A percentile compares a stretch with the other conserved stretches of the same genome.
These are phyloP conservation scores for Hydropsyche betteni DNA, from an alignment of 2,888 invertebrate species.

Conservation along the genomic window DNA sequence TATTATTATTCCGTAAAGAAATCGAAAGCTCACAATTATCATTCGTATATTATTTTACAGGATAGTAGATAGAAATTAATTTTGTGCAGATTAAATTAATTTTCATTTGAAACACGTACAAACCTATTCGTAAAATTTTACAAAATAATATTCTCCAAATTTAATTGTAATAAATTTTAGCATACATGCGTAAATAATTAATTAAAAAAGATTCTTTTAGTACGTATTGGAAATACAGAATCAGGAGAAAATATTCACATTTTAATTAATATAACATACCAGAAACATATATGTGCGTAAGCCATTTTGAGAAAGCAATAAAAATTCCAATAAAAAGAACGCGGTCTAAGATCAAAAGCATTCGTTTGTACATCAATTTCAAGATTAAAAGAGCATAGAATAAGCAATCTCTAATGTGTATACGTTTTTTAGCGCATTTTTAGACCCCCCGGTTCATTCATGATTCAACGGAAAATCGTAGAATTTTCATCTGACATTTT, in stretches of 20 bases:
- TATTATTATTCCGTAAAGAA: too few relatives aligned
- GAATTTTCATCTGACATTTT: too few relatives aligned
- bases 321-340: conserved; percentile 16
- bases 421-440: not conserved
- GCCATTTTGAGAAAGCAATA: not conserved
- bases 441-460: too few relatives aligned
- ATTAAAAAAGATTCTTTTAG: not conserved
- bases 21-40: too few relatives aligned
- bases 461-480: too few relatives aligned
- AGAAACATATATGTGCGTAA: not conserved
- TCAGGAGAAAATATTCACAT: not conserved
- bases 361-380: not conserved
- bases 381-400: conserved; percentile 7
- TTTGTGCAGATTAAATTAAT: too few relatives aligned
- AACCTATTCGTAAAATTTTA: too few relatives aligned
- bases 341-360: conserved; percentile 9
- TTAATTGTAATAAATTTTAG: too few relatives aligned
- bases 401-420: conserved; percentile 5
- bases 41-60: too few relatives aligned
- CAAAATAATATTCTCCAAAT: too few relatives aligned
- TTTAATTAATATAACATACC: not conserved
- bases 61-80: too few relatives aligned
- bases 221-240: not conserved
- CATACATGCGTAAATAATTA: not conserved
- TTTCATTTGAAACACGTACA: too few relatives aligned